Percentiles rank a stretch among this genome's conserved stretches.
Evolutionary conservation across 1,140 invertebrate genomes (phyloP).

Genomic region (Pectinophora gossypiella): DNA sequence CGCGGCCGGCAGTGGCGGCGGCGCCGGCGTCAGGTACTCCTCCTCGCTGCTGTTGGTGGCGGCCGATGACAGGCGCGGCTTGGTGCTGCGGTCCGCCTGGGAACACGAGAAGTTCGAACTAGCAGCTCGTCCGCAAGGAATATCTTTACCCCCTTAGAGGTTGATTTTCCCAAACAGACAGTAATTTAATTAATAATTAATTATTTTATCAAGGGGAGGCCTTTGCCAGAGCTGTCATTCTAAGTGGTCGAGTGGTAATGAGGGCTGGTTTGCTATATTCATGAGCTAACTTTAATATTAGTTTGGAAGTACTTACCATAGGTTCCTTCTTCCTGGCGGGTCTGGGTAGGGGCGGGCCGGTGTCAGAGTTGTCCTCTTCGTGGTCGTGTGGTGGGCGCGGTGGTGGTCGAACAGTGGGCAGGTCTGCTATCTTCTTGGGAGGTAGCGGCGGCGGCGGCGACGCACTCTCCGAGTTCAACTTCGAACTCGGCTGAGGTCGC

Average conservation of each 20-base stretch:
- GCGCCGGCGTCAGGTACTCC: slow-evolving; percentile 79
- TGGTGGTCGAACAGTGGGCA: slow-evolving; percentile 73
- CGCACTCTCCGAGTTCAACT: slow-evolving; percentile 79
- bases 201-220: no score
- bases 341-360: slow-evolving; percentile 78
- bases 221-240: no score
- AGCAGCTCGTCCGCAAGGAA: no score
- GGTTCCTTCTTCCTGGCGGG: slow-evolving; percentile 78
- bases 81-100: slow-evolving; percentile 53
- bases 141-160: no score
- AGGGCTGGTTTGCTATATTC: no score
- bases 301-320: not conserved
- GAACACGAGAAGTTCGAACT: no score
- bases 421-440: slow-evolving; percentile 82
- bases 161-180: no score
- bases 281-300: no score
- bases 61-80: slow-evolving; percentile 46
- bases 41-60: slow-evolving; percentile 73
- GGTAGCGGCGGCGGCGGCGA: slow-evolving; percentile 87
- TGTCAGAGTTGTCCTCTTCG: slow-evolving; percentile 71
- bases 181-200: no score
- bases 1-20: slow-evolving; percentile 58
- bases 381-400: slow-evolving; percentile 80
- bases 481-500: slow-evolving; percentile 48
- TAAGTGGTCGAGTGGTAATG: no score